Evolutionary conservation across 2,113 vertebrate species (phyloP), one percentile per base, ranked within the genome.

Genomic region (Equus przewalskii): DNA sequence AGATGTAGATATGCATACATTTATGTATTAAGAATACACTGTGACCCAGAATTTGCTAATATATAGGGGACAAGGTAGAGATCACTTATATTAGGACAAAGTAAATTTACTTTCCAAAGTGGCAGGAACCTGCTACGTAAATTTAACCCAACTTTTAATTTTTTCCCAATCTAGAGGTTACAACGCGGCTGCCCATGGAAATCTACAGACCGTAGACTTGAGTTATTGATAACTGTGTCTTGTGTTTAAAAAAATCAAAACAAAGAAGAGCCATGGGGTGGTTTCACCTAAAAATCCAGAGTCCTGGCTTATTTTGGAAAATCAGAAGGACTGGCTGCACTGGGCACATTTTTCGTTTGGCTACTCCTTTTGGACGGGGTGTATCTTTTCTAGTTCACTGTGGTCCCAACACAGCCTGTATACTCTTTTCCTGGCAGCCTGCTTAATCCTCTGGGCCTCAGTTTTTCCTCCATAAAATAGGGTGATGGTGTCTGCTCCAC

Each of bases 41-140:
- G 83, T 64, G 72, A 49, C 54, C 89, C 36, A 28, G 54, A 70
- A 70, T 94, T n/a, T 26, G 56, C 46, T 41, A 33, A 65, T 11
- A 65, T 1, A 16, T 6, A 65, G 7, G 85, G 46, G 82, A 73
- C 62, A 73, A 19, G 7, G 56, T 58, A 85, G 82, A 78, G 64
- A 58, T 73, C n/a, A 19, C 21, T 72, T 67, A 36, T 33, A 54
- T 89, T 70, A 79, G 56, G 58, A 94, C n/a, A 80, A 76, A 97
- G 65, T 65, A 76, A 56, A 56, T 97, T 92, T 94, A 64, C 81
- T 95, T 97, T 88, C 54, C 28, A 79, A 76, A 76, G 60, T 62
- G 64, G 12, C 76, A 62, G 70, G 64, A 83, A 64, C 33, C 67
- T 56, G 72, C 64, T 72, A 67, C 1, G 11, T 33, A 49, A 21